Conservation (phyloP, 2,797 vertebrate species). For the Remorina albescens region DNA sequence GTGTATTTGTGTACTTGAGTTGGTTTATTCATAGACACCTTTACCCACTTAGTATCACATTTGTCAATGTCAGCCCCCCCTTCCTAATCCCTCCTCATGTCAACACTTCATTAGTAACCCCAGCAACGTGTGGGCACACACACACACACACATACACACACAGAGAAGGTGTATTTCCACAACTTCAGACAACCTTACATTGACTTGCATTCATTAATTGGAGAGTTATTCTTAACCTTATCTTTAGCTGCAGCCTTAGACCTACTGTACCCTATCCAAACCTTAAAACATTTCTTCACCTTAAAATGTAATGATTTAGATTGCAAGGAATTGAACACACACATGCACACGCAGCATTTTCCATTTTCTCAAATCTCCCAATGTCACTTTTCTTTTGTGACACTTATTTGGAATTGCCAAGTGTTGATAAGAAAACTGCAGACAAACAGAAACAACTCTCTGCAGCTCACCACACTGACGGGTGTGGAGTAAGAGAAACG, state of each 20-base stretch:
- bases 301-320: too few species aligned
- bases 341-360: constrained; percentile 18
- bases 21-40: constrained; percentile 82
- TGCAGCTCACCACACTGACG: background rate
- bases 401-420: constrained; percentile 35
- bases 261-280: too few species aligned
- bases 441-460: constrained; percentile 25
- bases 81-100: constrained; percentile 78
- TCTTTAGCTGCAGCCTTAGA: too few species aligned
- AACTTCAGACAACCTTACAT: too few species aligned
- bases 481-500: constrained; percentile 12
- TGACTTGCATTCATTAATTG: too few species aligned
- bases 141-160: constrained; percentile 22
- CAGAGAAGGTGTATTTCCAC: background rate
- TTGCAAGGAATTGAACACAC: constrained; percentile 5
- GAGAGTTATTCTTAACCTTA: too few species aligned
- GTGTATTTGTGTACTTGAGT: constrained; percentile 53
- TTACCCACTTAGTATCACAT: constrained; percentile 80
- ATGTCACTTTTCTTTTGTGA: constrained; percentile 26
- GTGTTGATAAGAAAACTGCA: constrained; percentile 34
- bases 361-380: background rate
- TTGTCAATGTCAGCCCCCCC: constrained; percentile 78
- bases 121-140: constrained; percentile 46
- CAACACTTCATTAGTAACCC: constrained; percentile 83
- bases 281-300: too few species aligned